These are phyloP conservation scores for Peromyscus leucopus DNA, from an alignment of 2,113 vertebrate genomes.

Conservation along the genomic window DNA sequence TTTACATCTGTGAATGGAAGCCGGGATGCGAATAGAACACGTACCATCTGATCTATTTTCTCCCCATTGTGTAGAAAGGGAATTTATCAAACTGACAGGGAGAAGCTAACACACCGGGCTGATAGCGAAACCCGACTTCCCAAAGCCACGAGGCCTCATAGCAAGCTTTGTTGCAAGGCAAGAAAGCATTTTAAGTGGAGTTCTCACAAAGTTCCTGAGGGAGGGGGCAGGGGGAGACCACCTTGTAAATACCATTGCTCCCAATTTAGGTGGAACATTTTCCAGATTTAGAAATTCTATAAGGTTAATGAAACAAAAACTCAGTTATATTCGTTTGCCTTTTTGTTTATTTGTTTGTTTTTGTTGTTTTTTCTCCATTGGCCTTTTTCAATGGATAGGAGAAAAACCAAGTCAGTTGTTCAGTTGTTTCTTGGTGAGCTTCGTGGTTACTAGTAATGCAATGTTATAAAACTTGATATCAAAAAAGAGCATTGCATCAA, in stretches of 20 bases:
- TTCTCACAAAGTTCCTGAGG: neutral
- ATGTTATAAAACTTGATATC: neutral
- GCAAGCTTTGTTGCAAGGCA: neutral
- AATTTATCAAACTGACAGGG: conserved; percentile 61
- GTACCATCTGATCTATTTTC: conserved; percentile 64
- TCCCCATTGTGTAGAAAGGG: conserved; percentile 24
- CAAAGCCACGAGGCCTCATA: neutral
- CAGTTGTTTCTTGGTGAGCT: neutral
- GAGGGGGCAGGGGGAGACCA: neutral
- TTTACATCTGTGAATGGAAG: conserved; percentile 56
- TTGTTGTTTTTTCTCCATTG: neutral
- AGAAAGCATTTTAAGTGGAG: conserved; percentile 56
- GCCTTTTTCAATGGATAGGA: neutral
- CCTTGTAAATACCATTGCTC: neutral
- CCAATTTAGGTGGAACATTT: neutral
- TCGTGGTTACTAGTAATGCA: neutral
- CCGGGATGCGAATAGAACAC: neutral
- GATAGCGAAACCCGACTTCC: conserved; percentile 35
- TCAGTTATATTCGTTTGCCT: conserved; percentile 13
- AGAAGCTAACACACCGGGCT: conserved; percentile 20
- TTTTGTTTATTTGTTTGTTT: neutral
- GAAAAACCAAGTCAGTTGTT: conserved; percentile 3
- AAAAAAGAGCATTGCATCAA: neutral
- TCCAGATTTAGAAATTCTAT: neutral
- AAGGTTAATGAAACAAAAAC: conserved; percentile 31